phyloP scores from a whole-genome alignment of 1,140 invertebrate genomes.

The Oscheius sp. region DNA sequence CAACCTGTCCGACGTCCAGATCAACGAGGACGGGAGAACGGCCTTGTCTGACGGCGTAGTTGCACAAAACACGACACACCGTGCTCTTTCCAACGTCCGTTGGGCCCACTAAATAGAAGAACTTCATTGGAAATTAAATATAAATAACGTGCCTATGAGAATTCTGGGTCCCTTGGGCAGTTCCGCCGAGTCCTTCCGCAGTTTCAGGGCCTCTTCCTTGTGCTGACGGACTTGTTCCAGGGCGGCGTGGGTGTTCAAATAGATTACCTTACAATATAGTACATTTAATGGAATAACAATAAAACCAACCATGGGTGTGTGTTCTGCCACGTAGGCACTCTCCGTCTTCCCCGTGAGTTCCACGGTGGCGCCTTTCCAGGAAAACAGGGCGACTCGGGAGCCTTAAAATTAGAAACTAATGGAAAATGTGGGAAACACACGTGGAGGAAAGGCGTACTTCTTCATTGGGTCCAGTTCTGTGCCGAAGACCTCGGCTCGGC shows the following conservation, averaged over 20 bases:
- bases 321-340: conserved; percentile 52
- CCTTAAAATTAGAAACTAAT: conserved; percentile 64
- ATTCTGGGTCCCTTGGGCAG: conserved; percentile 64
- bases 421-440: conserved; percentile 18
- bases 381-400: conserved; percentile 90
- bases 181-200: background rate
- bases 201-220: conserved; percentile 16
- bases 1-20: conserved; percentile 87
- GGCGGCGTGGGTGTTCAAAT: conserved; percentile 89
- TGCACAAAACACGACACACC: conserved; percentile 80
- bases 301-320: conserved; percentile 56
- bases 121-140: background rate
- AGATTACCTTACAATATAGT: conserved; percentile 72
- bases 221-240: conserved; percentile 80
- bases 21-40: conserved; percentile 83
- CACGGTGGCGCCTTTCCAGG: conserved; percentile 87
- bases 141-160: conserved; percentile 69
- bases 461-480: conserved; percentile 91
- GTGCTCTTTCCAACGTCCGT: conserved; percentile 94
- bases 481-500: conserved; percentile 91
- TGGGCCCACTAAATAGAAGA: conserved; percentile 72
- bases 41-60: conserved; percentile 86
- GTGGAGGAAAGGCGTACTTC: conserved; percentile 79
- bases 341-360: conserved; percentile 66
- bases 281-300: conserved; percentile 14